Evolutionary conservation across 2,888 invertebrate species (phyloP), one percentile per base, ranked within the genome.

Genomic region (Perizoma affinitatum): DNA sequence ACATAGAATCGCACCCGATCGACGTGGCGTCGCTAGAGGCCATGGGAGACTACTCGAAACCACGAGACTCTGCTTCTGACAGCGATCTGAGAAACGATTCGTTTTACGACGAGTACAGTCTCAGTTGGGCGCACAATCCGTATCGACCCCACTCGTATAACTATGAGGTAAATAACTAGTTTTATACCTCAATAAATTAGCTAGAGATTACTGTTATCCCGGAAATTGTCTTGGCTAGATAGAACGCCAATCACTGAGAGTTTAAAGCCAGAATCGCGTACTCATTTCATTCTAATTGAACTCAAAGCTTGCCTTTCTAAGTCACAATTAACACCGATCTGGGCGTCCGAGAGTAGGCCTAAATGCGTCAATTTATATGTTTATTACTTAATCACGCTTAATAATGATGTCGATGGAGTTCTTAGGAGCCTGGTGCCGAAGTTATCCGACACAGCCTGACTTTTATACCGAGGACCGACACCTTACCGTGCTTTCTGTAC

Each of bases 41-140:
- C 3, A 87, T 87, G 84, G 90, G 87, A 5, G 90, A 88, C 63
- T 85, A 82, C 64, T 80, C 84, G 6, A 88, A 87, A 65, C 78
- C 79, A 5, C 76, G 76, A n/a, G 85, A 83, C 3, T 79, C 72
- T 6, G 82, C 83, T 0, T 79, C 84, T 0, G 88, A 88, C 58
- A 82, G 79, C 61, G 88, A 87, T 54, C 64, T 82, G 33, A 74
- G 74, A 38, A 80, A 79, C 60, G 85, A 86, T 11, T 59, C 75
- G 53, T 75, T 71, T 46, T 75, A 74, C 64, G 86, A 89, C 55
- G 85, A 88, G 11, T 84, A 84, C 68, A 78, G 71, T 55, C 66
- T 75, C 45, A 79, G 73, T 59, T 88, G 85, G 87, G 49, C 74
- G 41, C 81, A 82, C 55, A 81, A 79, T 55, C 75, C 80, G 4